phyloP scores from a whole-genome alignment of 2,113 vertebrate species.

The Ageneiosus marmoratus region DNA sequence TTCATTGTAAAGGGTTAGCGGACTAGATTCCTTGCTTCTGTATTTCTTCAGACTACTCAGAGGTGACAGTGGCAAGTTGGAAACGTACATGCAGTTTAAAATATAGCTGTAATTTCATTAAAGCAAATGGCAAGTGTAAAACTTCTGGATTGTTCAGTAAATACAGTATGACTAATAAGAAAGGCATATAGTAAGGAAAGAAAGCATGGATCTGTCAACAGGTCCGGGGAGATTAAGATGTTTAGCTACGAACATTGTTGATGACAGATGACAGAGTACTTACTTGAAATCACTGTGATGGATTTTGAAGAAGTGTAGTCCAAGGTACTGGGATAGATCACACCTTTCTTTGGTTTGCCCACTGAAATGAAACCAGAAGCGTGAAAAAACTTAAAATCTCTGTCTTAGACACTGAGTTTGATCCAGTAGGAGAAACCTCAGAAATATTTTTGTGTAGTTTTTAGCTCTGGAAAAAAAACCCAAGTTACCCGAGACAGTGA shows the following conservation, averaged over 20 bases:
- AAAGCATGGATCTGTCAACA: not conserved
- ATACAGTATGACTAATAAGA: not conserved
- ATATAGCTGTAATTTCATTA: not conserved
- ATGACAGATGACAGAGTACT: too few relatives aligned
- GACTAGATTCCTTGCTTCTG: not conserved
- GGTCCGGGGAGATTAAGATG: not conserved
- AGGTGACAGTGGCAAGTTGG: not conserved
- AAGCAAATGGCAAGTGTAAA: not conserved
- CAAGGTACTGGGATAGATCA: constrained; percentile 86
- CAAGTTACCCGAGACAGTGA: constrained; percentile 84
- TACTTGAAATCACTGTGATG: constrained; percentile 79
- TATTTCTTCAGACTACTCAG: too few relatives aligned
- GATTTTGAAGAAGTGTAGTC: constrained; percentile 82
- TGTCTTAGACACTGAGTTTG: too few relatives aligned
- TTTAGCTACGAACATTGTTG: too few relatives aligned
- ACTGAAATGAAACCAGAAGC: constrained; percentile 69
- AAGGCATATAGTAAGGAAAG: not conserved
- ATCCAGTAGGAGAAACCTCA: too few relatives aligned
- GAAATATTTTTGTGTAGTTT: not conserved
- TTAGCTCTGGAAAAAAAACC: not conserved
- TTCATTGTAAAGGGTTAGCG: not conserved
- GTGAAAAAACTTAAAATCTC: not conserved
- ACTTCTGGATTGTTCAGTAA: not conserved
- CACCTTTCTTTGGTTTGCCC: constrained; percentile 89
- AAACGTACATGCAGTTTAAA: not conserved